These are phyloP conservation scores for Aphidius colemani DNA, from an alignment of 2,888 invertebrate genomes.

Conservation along the genomic window DNA sequence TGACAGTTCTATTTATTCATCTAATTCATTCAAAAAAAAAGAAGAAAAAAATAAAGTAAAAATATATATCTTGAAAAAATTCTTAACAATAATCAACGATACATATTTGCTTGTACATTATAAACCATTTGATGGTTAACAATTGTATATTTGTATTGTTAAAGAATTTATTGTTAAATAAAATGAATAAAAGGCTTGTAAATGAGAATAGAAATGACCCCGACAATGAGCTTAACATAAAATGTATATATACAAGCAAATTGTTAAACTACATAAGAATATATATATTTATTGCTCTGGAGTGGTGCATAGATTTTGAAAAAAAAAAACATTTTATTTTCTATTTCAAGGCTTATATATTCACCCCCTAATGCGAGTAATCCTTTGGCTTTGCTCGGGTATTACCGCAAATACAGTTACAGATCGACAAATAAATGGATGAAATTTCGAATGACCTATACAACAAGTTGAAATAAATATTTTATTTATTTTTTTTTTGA, in stretches of 20 bases:
- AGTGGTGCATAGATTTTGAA: too few species aligned
- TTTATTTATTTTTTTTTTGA: too few species aligned
- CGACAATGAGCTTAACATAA: conserved; percentile 18
- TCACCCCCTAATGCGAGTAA: conserved; percentile 50
- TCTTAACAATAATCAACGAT: too few species aligned
- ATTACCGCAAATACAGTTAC: conserved; percentile 54
- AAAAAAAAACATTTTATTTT: background rate
- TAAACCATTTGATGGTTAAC: too few species aligned
- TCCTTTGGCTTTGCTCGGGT: conserved; percentile 52
- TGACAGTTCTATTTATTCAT: too few species aligned
- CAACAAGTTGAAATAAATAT: background rate
- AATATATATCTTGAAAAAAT: too few species aligned
- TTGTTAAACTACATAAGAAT: conserved; percentile 4
- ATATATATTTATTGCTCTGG: conserved; percentile 16
- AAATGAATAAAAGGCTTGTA: conserved; percentile 4
- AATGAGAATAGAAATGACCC: conserved; percentile 15
- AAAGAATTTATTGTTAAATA: too few species aligned
- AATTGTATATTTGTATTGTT: too few species aligned
- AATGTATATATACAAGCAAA: background rate
- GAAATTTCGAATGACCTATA: conserved; percentile 5
- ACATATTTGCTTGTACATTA: too few species aligned
- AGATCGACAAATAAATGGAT: conserved; percentile 21
- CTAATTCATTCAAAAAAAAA: too few species aligned
- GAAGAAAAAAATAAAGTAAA: too few species aligned
- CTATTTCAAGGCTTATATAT: conserved; percentile 33